These are phyloP conservation scores for Diceros bicornis DNA, from an alignment of 2,797 vertebrate species.

Conservation along the genomic window DNA sequence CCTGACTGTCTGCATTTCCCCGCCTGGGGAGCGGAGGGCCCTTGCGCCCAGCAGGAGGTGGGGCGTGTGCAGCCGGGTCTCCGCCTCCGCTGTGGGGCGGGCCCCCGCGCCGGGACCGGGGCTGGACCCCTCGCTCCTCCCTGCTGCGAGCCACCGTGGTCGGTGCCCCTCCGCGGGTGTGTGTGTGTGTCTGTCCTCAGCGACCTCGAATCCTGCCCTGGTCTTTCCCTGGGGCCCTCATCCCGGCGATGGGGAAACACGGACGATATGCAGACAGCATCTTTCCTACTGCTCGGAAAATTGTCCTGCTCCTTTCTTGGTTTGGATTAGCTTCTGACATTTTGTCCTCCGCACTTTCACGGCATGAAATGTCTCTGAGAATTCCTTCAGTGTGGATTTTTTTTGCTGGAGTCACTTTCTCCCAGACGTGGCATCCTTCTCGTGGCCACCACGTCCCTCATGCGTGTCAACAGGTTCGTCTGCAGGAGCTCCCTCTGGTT, in stretches of 20 bases:
- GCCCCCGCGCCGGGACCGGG: too few relatives aligned
- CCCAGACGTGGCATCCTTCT: not conserved
- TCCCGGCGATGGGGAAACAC: not conserved
- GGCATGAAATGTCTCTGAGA: not conserved
- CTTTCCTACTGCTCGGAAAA: not conserved
- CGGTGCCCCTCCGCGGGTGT: too few relatives aligned
- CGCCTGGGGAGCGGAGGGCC: accelerated
- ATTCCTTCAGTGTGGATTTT: not conserved
- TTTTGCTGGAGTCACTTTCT: not conserved
- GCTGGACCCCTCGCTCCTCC: not conserved
- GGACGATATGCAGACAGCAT: not conserved
- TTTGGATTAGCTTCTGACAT: not conserved
- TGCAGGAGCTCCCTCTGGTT: not conserved
- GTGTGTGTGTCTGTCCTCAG: not conserved
- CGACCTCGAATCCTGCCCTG: not conserved
- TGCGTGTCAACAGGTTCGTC: not conserved
- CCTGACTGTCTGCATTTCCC: not conserved
- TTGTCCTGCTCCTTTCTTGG: not conserved
- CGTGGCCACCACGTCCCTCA: not conserved
- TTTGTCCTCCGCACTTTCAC: not conserved
- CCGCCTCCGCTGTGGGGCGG: accelerated
- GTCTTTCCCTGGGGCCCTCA: not conserved
- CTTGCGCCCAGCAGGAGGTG: not conserved
- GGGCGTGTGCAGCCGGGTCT: not conserved
- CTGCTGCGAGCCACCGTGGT: not conserved